A percentile compares a stretch with the other conserved stretches of the same genome.
phyloP scores from a whole-genome alignment of 1,140 invertebrate species.

The Nasonia vitripennis region DNA sequence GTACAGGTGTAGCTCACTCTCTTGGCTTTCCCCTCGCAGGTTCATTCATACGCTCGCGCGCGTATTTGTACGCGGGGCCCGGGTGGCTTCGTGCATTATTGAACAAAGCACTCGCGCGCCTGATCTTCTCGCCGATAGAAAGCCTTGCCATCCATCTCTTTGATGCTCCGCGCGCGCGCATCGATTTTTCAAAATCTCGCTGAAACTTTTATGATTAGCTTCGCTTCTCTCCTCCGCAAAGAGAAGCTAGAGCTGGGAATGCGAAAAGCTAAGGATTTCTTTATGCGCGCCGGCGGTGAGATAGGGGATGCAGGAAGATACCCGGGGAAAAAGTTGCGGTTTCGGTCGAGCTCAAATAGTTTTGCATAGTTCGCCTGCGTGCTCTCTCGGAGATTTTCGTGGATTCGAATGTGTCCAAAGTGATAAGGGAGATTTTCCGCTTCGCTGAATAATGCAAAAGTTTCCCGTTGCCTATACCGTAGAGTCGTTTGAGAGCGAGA shows the following conservation, averaged over 20 bases:
- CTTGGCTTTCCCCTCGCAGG: background rate
- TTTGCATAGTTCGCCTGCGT: background rate
- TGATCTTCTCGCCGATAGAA: constrained; percentile 49
- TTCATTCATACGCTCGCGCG: constrained; percentile 56
- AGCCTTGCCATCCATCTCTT: constrained; percentile 28
- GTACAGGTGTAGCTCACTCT: constrained; percentile 42
- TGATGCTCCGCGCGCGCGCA: constrained; percentile 24
- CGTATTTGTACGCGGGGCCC: constrained; percentile 36
- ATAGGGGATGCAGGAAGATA: background rate
- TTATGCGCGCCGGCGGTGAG: background rate
- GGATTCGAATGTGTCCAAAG: background rate
- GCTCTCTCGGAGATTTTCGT: background rate
- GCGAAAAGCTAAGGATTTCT: background rate
- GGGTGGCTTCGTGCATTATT: constrained; percentile 64
- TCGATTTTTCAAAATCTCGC: constrained; percentile 30
- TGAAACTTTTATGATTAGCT: constrained; percentile 48
- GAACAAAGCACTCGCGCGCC: constrained; percentile 61
- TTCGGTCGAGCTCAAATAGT: background rate
- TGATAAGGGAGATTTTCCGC: background rate
- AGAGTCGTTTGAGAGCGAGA: background rate
- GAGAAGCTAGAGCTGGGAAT: background rate
- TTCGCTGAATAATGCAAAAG: background rate
- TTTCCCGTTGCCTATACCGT: background rate
- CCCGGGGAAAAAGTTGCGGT: background rate
- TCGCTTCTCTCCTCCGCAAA: background rate